phyloP scores from a whole-genome alignment of 2,797 vertebrate species.

The Channa striata region DNA sequence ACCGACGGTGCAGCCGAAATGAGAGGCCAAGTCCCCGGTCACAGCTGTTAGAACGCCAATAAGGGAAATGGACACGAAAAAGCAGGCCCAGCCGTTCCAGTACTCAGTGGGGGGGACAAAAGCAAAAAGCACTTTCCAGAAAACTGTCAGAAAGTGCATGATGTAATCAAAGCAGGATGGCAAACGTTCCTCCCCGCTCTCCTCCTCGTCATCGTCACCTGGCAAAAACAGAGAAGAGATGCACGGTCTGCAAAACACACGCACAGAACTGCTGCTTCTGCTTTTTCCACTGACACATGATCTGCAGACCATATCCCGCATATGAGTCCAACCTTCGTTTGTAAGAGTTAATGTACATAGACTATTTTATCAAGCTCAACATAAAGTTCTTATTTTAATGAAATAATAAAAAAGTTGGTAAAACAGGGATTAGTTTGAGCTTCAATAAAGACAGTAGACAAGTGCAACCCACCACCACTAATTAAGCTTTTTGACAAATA shows the following conservation, averaged over 20 bases:
- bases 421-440: background rate
- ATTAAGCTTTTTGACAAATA: conserved; percentile 5
- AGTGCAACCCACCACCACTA: background rate
- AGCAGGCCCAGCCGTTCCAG: conserved; percentile 93
- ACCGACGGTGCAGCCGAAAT: conserved; percentile 91
- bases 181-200: conserved; percentile 88
- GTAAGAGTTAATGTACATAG: background rate
- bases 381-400: background rate
- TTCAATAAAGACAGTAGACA: conserved; percentile 1
- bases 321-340: background rate
- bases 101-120: conserved; percentile 92
- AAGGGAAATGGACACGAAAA: conserved; percentile 88
- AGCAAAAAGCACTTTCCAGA: conserved; percentile 92
- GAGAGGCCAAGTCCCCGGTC: conserved; percentile 89
- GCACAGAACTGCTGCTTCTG: background rate
- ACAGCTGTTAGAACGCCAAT: conserved; percentile 89
- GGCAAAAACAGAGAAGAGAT: conserved; percentile 39
- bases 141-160: conserved; percentile 93
- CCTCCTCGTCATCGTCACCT: conserved; percentile 91
- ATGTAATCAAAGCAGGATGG: conserved; percentile 93
- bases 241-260: background rate
- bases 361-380: background rate
- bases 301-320: background rate
- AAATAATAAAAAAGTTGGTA: background rate
- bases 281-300: background rate